Conservation (phyloP, 1,140 invertebrate species). For the Elymnias hypermnestra region DNA sequence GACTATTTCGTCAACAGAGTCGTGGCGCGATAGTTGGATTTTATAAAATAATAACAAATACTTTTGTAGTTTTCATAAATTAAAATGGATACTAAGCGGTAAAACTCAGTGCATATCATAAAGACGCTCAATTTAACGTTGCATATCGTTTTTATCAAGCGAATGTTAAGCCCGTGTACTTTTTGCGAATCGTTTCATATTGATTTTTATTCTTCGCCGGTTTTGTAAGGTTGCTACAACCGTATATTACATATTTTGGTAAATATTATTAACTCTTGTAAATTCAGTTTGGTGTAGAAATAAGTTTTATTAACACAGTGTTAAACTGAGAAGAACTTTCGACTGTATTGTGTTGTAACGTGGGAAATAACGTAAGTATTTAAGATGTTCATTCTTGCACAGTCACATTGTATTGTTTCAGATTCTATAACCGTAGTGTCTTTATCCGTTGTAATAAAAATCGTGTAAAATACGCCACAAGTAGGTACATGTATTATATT, state of each 20-base stretch:
- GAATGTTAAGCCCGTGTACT: slow-evolving; percentile 34
- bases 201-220: slow-evolving; percentile 69
- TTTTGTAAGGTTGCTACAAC: too few species aligned
- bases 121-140: slow-evolving; percentile 30
- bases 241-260: slow-evolving; percentile 30
- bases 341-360: slow-evolving; percentile 24
- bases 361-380: slow-evolving; percentile 33
- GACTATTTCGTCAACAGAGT: slow-evolving; percentile 76
- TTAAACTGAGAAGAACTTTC: slow-evolving; percentile 21
- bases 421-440: background rate
- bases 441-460: too few species aligned
- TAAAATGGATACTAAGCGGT: slow-evolving; percentile 58
- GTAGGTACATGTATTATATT: too few species aligned
- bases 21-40: slow-evolving; percentile 72
- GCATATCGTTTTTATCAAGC: slow-evolving; percentile 38
- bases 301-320: slow-evolving; percentile 29
- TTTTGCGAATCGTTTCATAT: slow-evolving; percentile 60
- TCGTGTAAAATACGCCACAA: too few species aligned
- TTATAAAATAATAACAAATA: slow-evolving; percentile 72
- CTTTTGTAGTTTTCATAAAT: slow-evolving; percentile 50
- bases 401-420: slow-evolving; percentile 8
- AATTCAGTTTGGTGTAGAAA: slow-evolving; percentile 23
- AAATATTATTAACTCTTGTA: slow-evolving; percentile 7
- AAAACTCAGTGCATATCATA: slow-evolving; percentile 45
- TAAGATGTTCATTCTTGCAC: slow-evolving; percentile 9